Evolutionary conservation across 2,888 invertebrate species (phyloP).

Genomic region (Megaustenia siamemsis): DNA sequence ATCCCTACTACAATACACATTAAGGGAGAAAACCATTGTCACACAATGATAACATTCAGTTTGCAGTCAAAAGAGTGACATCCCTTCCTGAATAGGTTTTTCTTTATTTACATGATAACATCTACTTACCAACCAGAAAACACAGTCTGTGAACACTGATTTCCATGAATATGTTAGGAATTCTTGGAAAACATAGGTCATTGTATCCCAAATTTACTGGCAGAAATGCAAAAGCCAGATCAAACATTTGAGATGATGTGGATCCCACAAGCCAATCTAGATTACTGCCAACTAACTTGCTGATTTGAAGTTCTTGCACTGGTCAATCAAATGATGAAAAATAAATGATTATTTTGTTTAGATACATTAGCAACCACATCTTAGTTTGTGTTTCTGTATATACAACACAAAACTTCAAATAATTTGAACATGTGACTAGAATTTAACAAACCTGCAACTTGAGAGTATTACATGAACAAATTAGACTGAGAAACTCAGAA

Average conservation of each 20-base stretch:
- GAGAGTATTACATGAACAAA: too few relatives aligned
- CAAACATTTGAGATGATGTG: conserved; percentile 51
- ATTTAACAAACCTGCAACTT: too few relatives aligned
- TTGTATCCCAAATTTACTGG: conserved; percentile 62
- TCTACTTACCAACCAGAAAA: conserved; percentile 63
- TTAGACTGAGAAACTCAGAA: too few relatives aligned
- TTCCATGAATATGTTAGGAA: conserved; percentile 63
- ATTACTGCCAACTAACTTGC: conserved; percentile 57
- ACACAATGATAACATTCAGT: too few relatives aligned
- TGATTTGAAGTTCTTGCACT: conserved; percentile 69
- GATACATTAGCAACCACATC: too few relatives aligned
- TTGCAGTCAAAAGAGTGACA: background rate
- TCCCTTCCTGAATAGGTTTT: background rate
- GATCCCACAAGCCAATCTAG: conserved; percentile 61
- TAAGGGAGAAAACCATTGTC: too few relatives aligned
- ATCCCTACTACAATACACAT: too few relatives aligned
- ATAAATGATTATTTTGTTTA: too few relatives aligned
- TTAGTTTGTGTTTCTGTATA: too few relatives aligned
- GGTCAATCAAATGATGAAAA: conserved; percentile 36
- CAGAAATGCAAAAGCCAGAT: conserved; percentile 64
- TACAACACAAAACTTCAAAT: too few relatives aligned
- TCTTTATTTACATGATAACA: too few relatives aligned
- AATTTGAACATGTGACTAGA: too few relatives aligned
- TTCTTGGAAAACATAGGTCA: conserved; percentile 63
- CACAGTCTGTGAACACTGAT: conserved; percentile 70